Conservation (phyloP, 2,888 invertebrate genomes). For the Campoletis raptor region DNA sequence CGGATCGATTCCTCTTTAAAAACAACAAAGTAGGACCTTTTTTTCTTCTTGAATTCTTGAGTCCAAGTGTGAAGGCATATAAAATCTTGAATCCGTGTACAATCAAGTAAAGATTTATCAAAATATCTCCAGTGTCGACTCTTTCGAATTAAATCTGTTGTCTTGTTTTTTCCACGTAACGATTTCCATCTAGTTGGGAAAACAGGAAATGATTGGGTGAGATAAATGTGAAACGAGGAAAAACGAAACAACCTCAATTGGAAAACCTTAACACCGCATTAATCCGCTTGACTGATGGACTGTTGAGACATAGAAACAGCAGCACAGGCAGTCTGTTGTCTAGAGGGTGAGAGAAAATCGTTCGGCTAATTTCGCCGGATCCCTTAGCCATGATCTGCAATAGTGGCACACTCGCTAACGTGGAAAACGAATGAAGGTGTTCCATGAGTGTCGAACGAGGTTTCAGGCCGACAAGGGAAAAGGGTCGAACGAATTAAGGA, state of each 20-base stretch:
- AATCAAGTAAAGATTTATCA: background rate
- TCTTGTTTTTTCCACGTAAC: constrained; percentile 48
- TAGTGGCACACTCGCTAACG: constrained; percentile 4
- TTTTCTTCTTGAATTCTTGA: background rate
- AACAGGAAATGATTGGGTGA: constrained; percentile 71
- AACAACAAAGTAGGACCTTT: background rate
- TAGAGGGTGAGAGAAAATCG: background rate
- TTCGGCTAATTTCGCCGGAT: constrained; percentile 20
- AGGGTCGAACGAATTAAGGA: constrained; percentile 67
- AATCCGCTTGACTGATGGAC: constrained; percentile 46
- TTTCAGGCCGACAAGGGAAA: background rate
- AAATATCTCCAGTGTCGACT: background rate
- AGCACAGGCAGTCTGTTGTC: background rate
- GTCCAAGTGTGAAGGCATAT: background rate
- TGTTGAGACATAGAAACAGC: constrained; percentile 25
- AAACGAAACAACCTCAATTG: constrained; percentile 57
- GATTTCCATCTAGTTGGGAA: constrained; percentile 71
- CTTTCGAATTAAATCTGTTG: background rate
- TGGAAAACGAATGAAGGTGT: constrained; percentile 55
- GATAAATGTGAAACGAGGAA: constrained; percentile 54
- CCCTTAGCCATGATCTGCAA: constrained; percentile 5
- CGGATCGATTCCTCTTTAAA: constrained; percentile 69
- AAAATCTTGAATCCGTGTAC: background rate
- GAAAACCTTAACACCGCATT: constrained; percentile 11
- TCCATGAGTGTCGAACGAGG: constrained; percentile 8